Evolutionary conservation across 2,113 vertebrate genomes (phyloP).

Genomic region (Tyrannus savana): DNA sequence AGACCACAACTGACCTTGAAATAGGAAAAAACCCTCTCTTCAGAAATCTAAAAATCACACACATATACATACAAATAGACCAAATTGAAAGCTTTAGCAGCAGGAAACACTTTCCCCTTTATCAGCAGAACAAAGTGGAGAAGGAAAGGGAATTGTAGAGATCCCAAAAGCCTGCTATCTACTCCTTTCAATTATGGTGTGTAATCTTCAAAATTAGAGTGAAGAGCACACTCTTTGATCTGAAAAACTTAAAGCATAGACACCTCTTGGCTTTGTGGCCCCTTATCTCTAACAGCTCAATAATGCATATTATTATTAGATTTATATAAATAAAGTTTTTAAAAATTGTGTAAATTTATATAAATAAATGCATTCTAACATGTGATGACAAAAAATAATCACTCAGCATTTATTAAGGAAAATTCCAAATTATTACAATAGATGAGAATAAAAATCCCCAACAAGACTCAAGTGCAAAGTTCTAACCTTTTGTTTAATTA

Average conservation of each 20-base stretch:
- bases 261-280: not conserved
- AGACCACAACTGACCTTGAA: not conserved
- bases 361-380: not conserved
- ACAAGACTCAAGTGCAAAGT: not conserved
- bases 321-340: not conserved
- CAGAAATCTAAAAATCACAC: not conserved
- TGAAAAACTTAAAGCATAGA: not conserved
- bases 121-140: not conserved
- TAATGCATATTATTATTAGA: too few relatives aligned
- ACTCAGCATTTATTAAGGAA: not conserved
- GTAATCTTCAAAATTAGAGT: not conserved
- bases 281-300: not conserved
- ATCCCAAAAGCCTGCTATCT: not conserved
- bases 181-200: not conserved
- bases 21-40: not conserved
- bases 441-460: not conserved
- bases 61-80: not conserved
- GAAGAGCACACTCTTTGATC: not conserved
- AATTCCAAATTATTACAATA: not conserved
- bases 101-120: not conserved
- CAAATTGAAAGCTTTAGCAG: not conserved
- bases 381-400: not conserved
- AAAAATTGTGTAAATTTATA: not conserved
- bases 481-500: not conserved
- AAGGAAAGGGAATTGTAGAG: not conserved